phyloP scores from a whole-genome alignment of 2,113 vertebrate genomes.

The Ceratotherium simum region DNA sequence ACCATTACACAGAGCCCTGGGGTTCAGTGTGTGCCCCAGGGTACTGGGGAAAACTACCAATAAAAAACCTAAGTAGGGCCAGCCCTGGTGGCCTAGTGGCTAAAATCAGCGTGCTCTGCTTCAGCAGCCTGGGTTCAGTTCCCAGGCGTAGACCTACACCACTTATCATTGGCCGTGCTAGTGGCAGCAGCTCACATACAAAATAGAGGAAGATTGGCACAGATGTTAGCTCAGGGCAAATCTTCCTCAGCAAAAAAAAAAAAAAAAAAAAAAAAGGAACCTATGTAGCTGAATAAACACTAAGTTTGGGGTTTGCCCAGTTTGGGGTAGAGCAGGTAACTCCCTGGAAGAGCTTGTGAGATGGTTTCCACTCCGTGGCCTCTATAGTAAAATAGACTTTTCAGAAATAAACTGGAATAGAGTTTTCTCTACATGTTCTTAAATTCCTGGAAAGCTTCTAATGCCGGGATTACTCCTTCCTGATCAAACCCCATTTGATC shows the following conservation, averaged over 20 bases:
- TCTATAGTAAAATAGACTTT: not conserved
- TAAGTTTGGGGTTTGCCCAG: not conserved
- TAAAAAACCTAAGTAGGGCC: not conserved
- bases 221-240: too few relatives aligned
- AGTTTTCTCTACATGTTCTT: not conserved
- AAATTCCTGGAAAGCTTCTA: not conserved
- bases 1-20: not conserved
- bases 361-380: not conserved
- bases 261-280: too few relatives aligned
- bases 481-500: not conserved
- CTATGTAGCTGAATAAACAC: not conserved
- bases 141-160: too few relatives aligned
- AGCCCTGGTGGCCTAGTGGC: too few relatives aligned
- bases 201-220: too few relatives aligned
- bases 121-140: too few relatives aligned
- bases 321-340: not conserved
- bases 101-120: too few relatives aligned
- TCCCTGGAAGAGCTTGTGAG: not conserved
- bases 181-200: too few relatives aligned
- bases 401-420: not conserved
- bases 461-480: not conserved
- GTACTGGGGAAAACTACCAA: not conserved
- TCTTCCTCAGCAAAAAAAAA: too few relatives aligned
- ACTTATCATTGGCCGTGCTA: too few relatives aligned
- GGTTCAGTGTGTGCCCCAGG: not conserved